Percentiles rank a stretch among this genome's conserved stretches.
phyloP scores from a whole-genome alignment of 2,113 vertebrate genomes.

The Muntiacus reevesi region DNA sequence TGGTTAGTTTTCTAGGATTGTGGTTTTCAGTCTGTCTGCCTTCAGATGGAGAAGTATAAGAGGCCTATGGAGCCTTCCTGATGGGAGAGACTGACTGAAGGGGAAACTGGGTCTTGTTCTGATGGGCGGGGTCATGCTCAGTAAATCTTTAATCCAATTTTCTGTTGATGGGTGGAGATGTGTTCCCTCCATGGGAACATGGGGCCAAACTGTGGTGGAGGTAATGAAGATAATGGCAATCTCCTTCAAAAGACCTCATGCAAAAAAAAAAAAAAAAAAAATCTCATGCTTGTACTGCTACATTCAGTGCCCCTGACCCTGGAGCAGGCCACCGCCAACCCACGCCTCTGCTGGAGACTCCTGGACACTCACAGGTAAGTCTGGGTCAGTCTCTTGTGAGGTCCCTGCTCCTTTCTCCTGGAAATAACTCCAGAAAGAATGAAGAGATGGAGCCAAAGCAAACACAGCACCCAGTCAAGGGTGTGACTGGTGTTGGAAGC shows the following conservation, averaged over 20 bases:
- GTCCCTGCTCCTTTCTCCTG: not conserved
- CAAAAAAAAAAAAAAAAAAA: not conserved
- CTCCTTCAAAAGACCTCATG: not conserved
- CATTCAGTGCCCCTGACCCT: not conserved
- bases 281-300: not conserved
- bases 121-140: not conserved
- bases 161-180: too few relatives aligned
- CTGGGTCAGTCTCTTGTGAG: not conserved
- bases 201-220: not conserved
- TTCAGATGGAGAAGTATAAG: not conserved
- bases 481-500: not conserved
- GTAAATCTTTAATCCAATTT: too few relatives aligned
- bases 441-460: not conserved
- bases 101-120: not conserved
- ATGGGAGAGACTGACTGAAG: not conserved
- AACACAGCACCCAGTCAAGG: not conserved
- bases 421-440: not conserved
- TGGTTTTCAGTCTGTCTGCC: not conserved
- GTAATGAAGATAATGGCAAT: not conserved
- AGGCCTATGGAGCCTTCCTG: not conserved
- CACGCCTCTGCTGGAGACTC: not conserved
- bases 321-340: not conserved
- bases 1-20: not conserved
- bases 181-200: too few relatives aligned
- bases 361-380: not conserved